A percentile compares a stretch with the other conserved stretches of the same genome.
phyloP scores from a whole-genome alignment of 2,113 vertebrate genomes.

The Peromyscus californicus region DNA sequence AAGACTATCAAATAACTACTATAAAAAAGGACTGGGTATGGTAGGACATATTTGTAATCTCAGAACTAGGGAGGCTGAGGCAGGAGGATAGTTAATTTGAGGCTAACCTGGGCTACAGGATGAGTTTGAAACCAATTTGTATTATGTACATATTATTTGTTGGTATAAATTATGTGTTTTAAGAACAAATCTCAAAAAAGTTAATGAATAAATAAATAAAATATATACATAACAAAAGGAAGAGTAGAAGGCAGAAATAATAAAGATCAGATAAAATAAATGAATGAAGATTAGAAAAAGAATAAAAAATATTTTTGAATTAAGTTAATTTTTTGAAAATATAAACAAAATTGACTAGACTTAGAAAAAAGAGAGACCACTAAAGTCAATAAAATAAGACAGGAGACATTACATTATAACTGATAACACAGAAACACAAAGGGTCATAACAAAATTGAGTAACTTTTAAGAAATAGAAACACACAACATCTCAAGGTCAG shows the following conservation, averaged over 20 bases:
- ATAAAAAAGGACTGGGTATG: neutral
- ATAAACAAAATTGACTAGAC: neutral
- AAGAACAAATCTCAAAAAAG: neutral
- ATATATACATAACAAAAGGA: neutral
- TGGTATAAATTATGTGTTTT: neutral
- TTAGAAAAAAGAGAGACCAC: neutral
- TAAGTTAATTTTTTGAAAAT: neutral
- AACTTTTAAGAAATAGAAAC: neutral
- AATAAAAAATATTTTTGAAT: neutral
- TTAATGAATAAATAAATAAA: neutral
- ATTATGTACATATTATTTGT: neutral
- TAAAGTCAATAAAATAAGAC: neutral
- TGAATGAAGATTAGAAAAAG: neutral
- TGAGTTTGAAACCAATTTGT: neutral
- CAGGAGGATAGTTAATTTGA: neutral
- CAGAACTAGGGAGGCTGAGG: neutral
- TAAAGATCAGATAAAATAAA: neutral
- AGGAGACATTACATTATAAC: neutral
- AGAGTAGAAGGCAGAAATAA: neutral
- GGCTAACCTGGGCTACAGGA: neutral
- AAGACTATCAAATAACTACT: neutral
- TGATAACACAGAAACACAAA: neutral
- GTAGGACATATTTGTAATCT: no score
- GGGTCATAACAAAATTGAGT: neutral
- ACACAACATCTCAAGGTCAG: neutral